Evolutionary conservation across 2,113 vertebrate species (phyloP).

Genomic region (Phyllostomus discolor): DNA sequence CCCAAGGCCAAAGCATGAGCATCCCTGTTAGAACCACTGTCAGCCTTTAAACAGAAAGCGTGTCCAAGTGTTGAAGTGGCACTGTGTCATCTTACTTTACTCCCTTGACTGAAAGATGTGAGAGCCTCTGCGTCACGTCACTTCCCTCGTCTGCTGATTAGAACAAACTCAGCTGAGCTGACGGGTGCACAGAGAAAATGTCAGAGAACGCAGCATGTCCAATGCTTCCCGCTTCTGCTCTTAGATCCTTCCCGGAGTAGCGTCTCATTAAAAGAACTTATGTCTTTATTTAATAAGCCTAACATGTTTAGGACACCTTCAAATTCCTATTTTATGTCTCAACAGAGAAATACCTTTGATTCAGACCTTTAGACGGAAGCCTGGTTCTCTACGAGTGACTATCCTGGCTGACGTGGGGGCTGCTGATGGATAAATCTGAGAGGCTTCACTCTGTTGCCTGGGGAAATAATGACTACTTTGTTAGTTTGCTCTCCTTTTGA

Average conservation of each 20-base stretch:
- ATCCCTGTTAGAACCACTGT: not conserved
- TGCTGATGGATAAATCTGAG: not conserved
- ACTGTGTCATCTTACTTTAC: not conserved
- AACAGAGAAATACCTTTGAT: not conserved
- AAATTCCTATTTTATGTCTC: not conserved
- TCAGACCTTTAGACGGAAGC: not conserved
- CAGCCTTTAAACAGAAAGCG: not conserved
- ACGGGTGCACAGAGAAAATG: not conserved
- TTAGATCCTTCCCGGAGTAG: not conserved
- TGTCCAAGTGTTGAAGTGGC: not conserved
- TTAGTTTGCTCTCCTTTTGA: not conserved
- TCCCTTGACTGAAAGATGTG: not conserved
- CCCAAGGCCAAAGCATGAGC: not conserved
- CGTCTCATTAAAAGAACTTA: not conserved
- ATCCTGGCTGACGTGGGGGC: not conserved
- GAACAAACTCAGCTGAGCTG: not conserved
- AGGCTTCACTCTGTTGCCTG: not conserved
- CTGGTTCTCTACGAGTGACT: not conserved
- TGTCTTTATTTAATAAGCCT: conserved; percentile 22
- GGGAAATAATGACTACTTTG: not conserved
- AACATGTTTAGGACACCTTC: not conserved
- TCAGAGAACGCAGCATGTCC: not conserved
- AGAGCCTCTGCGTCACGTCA: not conserved
- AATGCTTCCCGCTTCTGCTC: not conserved
- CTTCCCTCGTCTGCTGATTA: not conserved